Percentiles rank a stretch among this genome's conserved stretches.
These are phyloP conservation scores for Hemichromis elongatus DNA, from an alignment of 2,113 vertebrate genomes.

Conservation along the genomic window DNA sequence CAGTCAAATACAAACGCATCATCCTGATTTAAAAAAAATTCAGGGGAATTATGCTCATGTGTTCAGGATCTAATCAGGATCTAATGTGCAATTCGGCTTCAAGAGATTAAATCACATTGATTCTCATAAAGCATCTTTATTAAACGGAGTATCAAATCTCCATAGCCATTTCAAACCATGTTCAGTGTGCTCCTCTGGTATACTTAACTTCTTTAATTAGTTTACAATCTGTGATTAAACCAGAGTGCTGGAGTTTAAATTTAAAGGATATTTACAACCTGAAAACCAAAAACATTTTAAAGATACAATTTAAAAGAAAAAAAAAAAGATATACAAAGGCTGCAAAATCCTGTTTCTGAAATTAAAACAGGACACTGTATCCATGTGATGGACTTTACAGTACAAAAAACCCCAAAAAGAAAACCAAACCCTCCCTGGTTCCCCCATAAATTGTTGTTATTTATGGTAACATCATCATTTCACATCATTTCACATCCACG, in stretches of 20 bases:
- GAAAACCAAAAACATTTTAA: neutral
- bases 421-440: neutral
- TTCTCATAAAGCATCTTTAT: neutral
- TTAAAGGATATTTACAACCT: neutral
- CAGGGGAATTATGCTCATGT: neutral
- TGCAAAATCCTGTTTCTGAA: neutral
- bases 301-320: neutral
- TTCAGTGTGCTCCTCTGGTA: neutral
- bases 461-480: neutral
- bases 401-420: accelerated
- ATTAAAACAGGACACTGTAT: neutral
- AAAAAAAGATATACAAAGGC: neutral
- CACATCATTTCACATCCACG: neutral
- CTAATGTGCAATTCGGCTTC: neutral
- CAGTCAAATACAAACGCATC: neutral
- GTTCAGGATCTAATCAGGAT: neutral
- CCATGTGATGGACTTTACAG: neutral
- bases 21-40: neutral
- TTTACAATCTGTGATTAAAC: neutral
- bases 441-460: neutral
- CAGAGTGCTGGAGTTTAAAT: neutral
- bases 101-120: neutral
- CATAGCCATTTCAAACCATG: neutral
- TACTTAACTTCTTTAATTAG: neutral
- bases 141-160: neutral